Evolutionary conservation across 2,797 vertebrate genomes (phyloP), one percentile per base, ranked within the genome.

Genomic region (Coccyzus lansbergi): DNA sequence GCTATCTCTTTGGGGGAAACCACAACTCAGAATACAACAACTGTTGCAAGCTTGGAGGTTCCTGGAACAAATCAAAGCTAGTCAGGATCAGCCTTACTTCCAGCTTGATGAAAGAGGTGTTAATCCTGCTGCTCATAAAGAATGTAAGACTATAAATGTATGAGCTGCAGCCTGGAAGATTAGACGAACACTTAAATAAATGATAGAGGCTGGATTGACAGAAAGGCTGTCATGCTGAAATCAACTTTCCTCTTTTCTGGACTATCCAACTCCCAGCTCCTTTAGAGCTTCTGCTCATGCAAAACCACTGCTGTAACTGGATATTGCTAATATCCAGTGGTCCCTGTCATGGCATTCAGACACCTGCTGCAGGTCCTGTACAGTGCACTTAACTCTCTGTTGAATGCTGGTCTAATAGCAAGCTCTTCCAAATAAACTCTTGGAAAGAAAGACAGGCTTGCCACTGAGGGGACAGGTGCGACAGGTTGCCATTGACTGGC

Each of bases 91-190:
- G 55, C 72, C 70, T 88, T 63, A n/a, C 59, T 88, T 76, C 70
- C 49, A 70, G 72, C 40, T 59, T 92, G 72, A 83, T 92, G 77
- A 86, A 70, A 89, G 56, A 88, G 52, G 77, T 65, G 77, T 86
- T 92, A 86, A 94, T 94, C 82, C 31, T 94, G 42, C 56, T 79
- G 77, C 72, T 94, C 86, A 94, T 94, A 70, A 94, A 94, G 89
- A 94, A 92, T 92, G 89, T 65, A 94, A 79, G 86, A 59, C 74
- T 69, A 60, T 83, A 82, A 94, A 89, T 60, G 62, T 64, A 55
- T 46, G 72, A 78, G 42, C 67, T 18, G 5, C 52, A 75, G 72
- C 40, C 72, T 65, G 68, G 71, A 89, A 89, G 89, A 89, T 79
- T 62, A 89, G 86, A 89, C 65, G 56, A 89, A 46, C 63, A 19